phyloP scores from a whole-genome alignment of 2,797 vertebrate species.

The Chlorospingus flavigularis region DNA sequence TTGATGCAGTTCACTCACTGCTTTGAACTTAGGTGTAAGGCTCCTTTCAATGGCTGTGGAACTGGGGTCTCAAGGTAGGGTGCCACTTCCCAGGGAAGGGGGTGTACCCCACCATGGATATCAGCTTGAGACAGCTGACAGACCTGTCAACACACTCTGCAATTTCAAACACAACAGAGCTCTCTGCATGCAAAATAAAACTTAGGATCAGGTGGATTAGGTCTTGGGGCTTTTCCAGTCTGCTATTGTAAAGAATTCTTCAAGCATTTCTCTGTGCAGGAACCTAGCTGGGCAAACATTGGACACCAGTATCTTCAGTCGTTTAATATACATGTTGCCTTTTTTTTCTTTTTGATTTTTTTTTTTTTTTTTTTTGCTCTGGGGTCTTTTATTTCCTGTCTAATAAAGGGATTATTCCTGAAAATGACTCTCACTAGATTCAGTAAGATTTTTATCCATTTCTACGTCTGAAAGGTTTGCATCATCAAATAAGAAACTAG shows the following conservation, averaged over 20 bases:
- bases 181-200: conserved; percentile 33
- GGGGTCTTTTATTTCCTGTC: conserved; percentile 26
- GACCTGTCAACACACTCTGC: not conserved
- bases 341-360: not conserved
- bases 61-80: not conserved
- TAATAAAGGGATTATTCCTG: conserved; percentile 56
- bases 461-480: conserved; percentile 8
- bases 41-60: not conserved
- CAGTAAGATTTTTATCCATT: conserved; percentile 44
- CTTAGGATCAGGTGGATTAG: not conserved
- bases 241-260: conserved; percentile 5
- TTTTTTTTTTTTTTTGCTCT: not conserved
- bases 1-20: not conserved
- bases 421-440: conserved; percentile 28
- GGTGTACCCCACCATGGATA: not conserved
- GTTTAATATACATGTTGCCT: conserved; percentile 36
- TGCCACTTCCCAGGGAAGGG: not conserved
- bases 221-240: conserved; percentile 16
- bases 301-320: conserved; percentile 34
- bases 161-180: conserved; percentile 2
- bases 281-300: conserved; percentile 6
- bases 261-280: conserved; percentile 3
- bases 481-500: conserved; percentile 47
- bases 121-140: not conserved
- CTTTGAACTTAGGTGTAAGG: not conserved